A percentile compares a stretch with the other conserved stretches of the same genome.
These are phyloP conservation scores for Tetragnatha montana DNA, from an alignment of 2,888 invertebrate species.

Conservation along the genomic window DNA sequence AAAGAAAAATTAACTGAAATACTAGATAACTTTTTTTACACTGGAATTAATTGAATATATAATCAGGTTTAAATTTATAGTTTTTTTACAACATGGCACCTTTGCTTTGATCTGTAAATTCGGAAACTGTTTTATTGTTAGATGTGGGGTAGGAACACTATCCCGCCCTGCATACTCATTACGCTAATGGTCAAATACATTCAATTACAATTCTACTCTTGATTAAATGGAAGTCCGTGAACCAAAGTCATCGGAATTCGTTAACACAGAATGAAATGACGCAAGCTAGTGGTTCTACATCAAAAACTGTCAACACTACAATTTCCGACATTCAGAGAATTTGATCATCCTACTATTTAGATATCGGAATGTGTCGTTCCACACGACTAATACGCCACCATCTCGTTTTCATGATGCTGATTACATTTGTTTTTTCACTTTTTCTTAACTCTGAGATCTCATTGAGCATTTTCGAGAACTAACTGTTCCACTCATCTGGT, in stretches of 20 bases:
- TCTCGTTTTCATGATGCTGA: not conserved
- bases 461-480: not conserved
- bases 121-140: no score
- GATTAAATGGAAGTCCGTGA: not conserved
- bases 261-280: not conserved
- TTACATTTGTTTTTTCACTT: conserved; percentile 9
- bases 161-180: no score
- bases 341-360: not conserved
- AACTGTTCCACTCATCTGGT: conserved; percentile 14
- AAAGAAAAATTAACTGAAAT: no score
- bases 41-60: no score
- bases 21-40: no score
- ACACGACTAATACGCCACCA: not conserved
- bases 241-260: not conserved
- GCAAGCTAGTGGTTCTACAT: not conserved
- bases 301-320: not conserved
- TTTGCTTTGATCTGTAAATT: no score
- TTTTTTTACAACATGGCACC: no score
- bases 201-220: no score
- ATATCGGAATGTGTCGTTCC: not conserved
- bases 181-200: no score
- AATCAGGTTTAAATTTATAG: no score
- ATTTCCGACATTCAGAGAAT: not conserved
- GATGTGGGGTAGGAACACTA: no score
- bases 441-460: not conserved